These are phyloP conservation scores for Rhinopomastus cyanomelas DNA, from an alignment of 2,113 vertebrate species.

Conservation along the genomic window DNA sequence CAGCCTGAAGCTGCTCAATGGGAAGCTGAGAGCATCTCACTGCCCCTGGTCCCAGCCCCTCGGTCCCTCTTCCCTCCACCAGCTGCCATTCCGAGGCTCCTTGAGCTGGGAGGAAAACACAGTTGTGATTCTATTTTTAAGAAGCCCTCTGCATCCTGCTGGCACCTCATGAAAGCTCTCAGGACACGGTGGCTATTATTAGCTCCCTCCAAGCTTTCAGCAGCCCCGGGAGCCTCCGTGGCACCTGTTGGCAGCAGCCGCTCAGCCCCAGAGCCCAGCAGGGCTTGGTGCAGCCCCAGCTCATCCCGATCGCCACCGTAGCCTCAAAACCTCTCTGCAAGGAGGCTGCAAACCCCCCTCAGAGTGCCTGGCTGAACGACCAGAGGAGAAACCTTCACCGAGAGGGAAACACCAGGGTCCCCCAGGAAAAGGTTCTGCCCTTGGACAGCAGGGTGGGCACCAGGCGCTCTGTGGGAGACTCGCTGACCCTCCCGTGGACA, in stretches of 20 bases:
- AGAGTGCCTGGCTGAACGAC: rapidly evolving
- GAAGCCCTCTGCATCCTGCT: conserved; percentile 37
- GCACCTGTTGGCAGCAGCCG: conserved; percentile 34
- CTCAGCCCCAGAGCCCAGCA: rapidly evolving
- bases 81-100: not conserved
- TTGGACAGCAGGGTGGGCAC: not conserved
- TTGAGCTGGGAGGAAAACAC: not conserved
- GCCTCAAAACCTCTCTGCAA: not conserved
- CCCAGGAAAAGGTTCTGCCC: not conserved
- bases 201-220: not conserved
- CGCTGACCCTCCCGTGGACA: not conserved
- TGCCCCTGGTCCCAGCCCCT: not conserved
- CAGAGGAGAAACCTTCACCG: not conserved
- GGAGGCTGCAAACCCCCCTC: rapidly evolving
- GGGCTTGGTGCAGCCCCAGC: not conserved
- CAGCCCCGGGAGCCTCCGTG: not conserved
- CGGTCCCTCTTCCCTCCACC: not conserved
- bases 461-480: rapidly evolving
- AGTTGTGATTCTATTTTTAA: not conserved
- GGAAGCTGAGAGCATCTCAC: not conserved
- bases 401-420: not conserved
- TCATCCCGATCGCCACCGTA: not conserved
- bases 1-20: not conserved
- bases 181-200: conserved; percentile 16
- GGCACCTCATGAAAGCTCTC: conserved; percentile 28